These are phyloP conservation scores for Hermaeophaga mercurialis DNA, from an alignment of 2,888 invertebrate genomes.

Conservation along the genomic window DNA sequence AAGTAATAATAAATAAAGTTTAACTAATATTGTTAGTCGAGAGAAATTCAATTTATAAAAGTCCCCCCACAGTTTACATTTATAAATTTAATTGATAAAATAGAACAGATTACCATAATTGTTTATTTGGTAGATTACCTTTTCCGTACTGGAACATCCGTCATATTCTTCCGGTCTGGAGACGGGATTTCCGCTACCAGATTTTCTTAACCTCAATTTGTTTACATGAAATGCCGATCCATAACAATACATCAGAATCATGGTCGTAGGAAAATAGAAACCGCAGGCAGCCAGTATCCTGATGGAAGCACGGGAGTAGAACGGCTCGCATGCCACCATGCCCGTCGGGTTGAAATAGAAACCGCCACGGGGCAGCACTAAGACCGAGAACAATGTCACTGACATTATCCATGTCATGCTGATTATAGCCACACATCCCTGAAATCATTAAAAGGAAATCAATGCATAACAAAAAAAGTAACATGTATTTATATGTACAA, in stretches of 20 bases:
- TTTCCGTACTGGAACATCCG: conserved; percentile 60
- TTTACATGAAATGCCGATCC: conserved; percentile 89
- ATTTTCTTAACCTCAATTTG: conserved; percentile 71
- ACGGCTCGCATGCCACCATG: conserved; percentile 85
- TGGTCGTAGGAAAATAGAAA: conserved; percentile 88
- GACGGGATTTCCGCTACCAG: conserved; percentile 46
- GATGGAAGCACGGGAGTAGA: conserved; percentile 73
- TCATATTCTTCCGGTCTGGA: conserved; percentile 57
- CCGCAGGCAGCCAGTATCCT: conserved; percentile 85
- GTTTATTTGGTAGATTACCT: conserved; percentile 52
- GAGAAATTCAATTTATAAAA: too few species aligned
- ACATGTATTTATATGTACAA: too few species aligned
- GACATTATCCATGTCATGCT: conserved; percentile 86
- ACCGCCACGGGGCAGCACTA: conserved; percentile 83
- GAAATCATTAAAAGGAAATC: conserved; percentile 57
- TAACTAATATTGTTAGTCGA: too few species aligned
- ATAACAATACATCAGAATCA: conserved; percentile 91
- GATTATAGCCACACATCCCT: conserved; percentile 86
- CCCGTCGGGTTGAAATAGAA: conserved; percentile 89
- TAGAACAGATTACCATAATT: too few species aligned
- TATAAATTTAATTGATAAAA: too few species aligned
- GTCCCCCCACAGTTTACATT: too few species aligned
- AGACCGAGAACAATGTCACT: conserved; percentile 79
- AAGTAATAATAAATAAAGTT: too few species aligned
- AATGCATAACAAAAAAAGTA: too few species aligned